Percentiles rank a stretch among this genome's conserved stretches.
Conservation (phyloP, 2,113 vertebrate species). For the Caloenas nicobarica region DNA sequence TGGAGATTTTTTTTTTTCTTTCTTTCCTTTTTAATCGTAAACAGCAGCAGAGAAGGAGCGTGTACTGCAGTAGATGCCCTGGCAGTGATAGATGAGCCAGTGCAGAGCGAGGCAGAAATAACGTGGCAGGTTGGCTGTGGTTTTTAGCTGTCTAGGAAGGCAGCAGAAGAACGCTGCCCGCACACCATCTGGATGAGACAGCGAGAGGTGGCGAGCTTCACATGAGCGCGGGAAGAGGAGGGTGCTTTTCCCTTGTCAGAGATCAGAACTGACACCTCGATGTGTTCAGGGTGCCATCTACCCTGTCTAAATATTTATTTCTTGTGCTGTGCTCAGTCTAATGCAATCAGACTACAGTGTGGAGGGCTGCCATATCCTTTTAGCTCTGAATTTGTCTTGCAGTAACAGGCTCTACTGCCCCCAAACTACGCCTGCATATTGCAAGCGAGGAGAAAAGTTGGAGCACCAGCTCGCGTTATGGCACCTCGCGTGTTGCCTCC, state of each 20-base stretch:
- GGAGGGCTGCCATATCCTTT: conserved; percentile 78
- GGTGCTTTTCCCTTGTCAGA: conserved; percentile 59
- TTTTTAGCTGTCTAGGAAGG: conserved; percentile 47
- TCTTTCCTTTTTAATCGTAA: neutral
- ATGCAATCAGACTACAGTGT: conserved; percentile 76
- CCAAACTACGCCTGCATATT: neutral
- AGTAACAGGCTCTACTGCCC: conserved; percentile 38
- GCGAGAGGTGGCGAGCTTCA: conserved; percentile 54
- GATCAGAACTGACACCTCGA: conserved; percentile 77
- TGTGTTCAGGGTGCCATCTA: conserved; percentile 73
- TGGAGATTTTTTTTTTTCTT: neutral
- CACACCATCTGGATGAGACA: conserved; percentile 72
- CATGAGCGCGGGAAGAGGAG: conserved; percentile 16
- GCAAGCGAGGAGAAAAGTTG: neutral
- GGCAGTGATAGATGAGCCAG: conserved; percentile 72
- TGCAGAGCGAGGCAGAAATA: conserved; percentile 38
- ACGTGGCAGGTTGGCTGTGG: conserved; percentile 59
- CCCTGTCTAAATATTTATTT: conserved; percentile 83
- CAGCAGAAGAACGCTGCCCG: conserved; percentile 12
- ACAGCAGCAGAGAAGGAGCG: conserved; percentile 34
- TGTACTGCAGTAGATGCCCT: conserved; percentile 42
- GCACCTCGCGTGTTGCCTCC: neutral
- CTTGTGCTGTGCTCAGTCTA: conserved; percentile 69
- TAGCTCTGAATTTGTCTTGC: conserved; percentile 67
- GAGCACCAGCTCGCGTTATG: neutral